A percentile compares a stretch with the other conserved stretches of the same genome.
Evolutionary conservation across 1,140 invertebrate species (phyloP).

Genomic region (Scaptomyza pallida): DNA sequence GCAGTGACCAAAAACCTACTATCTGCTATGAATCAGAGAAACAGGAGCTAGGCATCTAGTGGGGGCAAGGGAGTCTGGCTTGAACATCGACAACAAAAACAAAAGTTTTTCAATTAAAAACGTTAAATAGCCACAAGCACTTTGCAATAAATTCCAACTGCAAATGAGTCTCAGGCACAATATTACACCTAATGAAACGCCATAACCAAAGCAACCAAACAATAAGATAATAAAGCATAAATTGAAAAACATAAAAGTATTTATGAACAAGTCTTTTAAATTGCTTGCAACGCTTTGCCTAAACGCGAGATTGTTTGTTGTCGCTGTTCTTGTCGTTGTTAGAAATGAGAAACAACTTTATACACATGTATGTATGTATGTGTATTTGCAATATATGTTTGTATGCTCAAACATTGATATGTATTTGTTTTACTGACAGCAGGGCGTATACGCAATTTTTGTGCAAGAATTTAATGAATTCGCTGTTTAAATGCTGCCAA

Average conservation of each 20-base stretch:
- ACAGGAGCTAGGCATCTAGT: conserved; percentile 5
- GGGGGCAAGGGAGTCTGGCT: conserved; percentile 3
- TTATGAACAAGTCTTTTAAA: conserved; percentile 11
- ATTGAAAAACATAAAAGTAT: conserved; percentile 18
- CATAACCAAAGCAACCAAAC: conserved; percentile 23
- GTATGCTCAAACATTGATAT: not conserved
- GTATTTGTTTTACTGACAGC: conserved; percentile 19
- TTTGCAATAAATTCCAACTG: conserved; percentile 59
- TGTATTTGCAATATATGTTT: not conserved
- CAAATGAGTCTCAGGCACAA: conserved; percentile 50
- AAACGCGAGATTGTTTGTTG: not conserved
- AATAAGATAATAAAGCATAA: conserved; percentile 29
- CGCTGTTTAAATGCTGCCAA: conserved; percentile 49
- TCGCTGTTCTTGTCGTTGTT: not conserved
- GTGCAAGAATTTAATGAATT: conserved; percentile 44
- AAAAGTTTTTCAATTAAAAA: conserved; percentile 72
- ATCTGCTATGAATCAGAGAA: conserved; percentile 7
- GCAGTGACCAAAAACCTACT: conserved; percentile 32
- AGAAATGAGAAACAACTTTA: conserved; percentile 1
- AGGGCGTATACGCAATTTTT: conserved; percentile 22
- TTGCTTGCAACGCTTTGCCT: conserved; percentile 3
- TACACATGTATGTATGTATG: not conserved
- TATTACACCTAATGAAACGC: conserved; percentile 57
- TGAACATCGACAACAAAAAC: conserved; percentile 42
- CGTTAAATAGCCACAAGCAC: conserved; percentile 67